Evolutionary conservation across 2,113 vertebrate genomes (phyloP).

Genomic region (Apteryx mantelli): DNA sequence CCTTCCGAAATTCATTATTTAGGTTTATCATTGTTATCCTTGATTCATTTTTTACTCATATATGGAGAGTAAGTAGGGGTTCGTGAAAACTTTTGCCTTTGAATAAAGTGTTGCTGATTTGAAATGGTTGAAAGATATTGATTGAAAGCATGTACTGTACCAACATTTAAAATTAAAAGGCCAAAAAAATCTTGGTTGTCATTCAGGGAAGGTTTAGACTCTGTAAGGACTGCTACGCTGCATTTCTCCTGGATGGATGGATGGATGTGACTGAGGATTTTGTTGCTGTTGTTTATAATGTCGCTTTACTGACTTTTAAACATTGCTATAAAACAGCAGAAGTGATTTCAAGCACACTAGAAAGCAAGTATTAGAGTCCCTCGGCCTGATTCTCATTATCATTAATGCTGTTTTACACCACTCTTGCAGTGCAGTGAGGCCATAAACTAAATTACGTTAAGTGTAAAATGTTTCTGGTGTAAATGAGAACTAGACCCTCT

Average conservation of each 20-base stretch:
- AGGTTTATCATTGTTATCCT: background rate
- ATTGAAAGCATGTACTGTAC: background rate
- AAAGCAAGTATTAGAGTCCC: conserved; percentile 45
- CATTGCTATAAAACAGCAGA: background rate
- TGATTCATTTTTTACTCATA: background rate
- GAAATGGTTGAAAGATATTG: background rate
- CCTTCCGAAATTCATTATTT: conserved; percentile 6
- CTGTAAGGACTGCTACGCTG: background rate
- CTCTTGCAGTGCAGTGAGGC: background rate
- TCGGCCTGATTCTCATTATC: conserved; percentile 50
- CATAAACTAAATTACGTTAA: conserved; percentile 42
- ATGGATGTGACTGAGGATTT: background rate
- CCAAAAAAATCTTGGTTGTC: background rate
- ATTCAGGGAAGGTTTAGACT: background rate
- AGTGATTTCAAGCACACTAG: background rate
- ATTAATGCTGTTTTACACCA: conserved; percentile 41
- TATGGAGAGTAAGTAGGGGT: background rate
- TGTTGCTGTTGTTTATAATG: background rate
- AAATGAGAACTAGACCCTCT: background rate
- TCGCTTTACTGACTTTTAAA: conserved; percentile 25
- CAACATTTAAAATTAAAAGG: background rate
- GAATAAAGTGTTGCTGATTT: background rate
- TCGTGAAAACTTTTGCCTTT: background rate
- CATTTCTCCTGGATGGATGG: background rate
- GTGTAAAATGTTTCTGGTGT: background rate